These are phyloP conservation scores for Anolis carolinensis DNA, from an alignment of 2,113 vertebrate species.

Conservation along the genomic window DNA sequence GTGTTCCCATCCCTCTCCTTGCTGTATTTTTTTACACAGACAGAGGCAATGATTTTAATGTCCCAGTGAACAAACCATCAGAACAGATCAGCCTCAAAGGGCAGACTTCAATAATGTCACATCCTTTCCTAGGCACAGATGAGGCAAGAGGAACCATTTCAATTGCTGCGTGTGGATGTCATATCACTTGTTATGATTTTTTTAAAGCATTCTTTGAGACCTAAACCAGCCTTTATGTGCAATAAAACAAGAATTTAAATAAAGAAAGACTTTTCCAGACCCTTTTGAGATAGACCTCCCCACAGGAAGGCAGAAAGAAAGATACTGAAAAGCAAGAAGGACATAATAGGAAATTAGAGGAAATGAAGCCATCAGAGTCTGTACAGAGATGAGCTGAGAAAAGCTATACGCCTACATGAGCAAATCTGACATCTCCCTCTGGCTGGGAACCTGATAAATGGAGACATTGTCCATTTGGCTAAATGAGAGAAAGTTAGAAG, in stretches of 20 bases:
- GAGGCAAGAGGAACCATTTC: slow-evolving; percentile 7
- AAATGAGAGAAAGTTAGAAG: slow-evolving; percentile 36
- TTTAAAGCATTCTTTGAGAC: background rate
- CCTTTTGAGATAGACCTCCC: fast-evolving
- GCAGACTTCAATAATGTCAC: slow-evolving; percentile 22
- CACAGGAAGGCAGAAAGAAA: background rate
- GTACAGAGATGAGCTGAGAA: slow-evolving; percentile 41
- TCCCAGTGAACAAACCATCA: slow-evolving; percentile 66
- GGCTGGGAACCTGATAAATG: slow-evolving; percentile 45
- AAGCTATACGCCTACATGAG: slow-evolving; percentile 43
- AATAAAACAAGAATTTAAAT: background rate
- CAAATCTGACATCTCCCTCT: slow-evolving; percentile 48
- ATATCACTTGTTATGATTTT: background rate
- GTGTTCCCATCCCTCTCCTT: slow-evolving; percentile 29
- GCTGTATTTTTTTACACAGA: slow-evolving; percentile 33
- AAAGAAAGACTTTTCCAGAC: fast-evolving
- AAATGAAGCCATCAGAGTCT: background rate
- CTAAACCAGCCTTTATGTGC: fast-evolving
- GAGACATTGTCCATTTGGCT: slow-evolving; percentile 58
- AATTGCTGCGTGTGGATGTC: background rate
- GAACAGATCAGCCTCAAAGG: slow-evolving; percentile 70
- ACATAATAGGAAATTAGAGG: slow-evolving; percentile 39
- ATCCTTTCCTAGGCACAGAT: slow-evolving; percentile 46
- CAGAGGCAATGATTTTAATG: slow-evolving; percentile 62
- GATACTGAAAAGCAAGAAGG: fast-evolving